Base-by-base conservation (phyloP, 2,113 vertebrate genomes). In the Falco punctatus region DNA sequence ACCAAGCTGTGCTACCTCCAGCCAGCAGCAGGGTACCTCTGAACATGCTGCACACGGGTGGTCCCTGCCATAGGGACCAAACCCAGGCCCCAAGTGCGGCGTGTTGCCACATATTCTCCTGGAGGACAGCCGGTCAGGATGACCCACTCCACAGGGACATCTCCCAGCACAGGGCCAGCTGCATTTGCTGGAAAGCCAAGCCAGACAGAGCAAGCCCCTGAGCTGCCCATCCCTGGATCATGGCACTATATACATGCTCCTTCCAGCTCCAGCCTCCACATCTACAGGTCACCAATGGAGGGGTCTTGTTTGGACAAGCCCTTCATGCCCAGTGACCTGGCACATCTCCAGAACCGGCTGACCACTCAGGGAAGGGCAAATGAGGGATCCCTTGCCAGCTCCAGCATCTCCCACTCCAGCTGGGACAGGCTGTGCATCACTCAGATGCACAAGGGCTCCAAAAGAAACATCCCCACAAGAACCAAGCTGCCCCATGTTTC, bases 181-280 rank as follows among this genome's bases (percentile, higher is more conserved):
- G 18, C 30, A 55, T 74, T 35, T 59, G n/a, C 81, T 55, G 54
- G 40, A 61, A 85, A 90, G 44, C 16, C 48, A 74, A 82, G 32
- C 8, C 44, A 64, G 26, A 46, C 3, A 14, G 12, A 4, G 16
- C 66, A 75, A 58, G 46, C 16, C 48, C 18, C 42, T 9, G 26
- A 62, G 44, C n/a, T 71, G 65, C 61, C 59, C 16, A 38, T 14
- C 32, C 32, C 44, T 22, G 28, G 9, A 33, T 30, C 23, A 9
- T 0, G 4, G 44, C 40, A 91, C 27, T 42, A 17, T 2, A 32
- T 11, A 78, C 0, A 0, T 18, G 32, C 9, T 16, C 28, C 32
- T 81, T 62, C 27, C 51, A 57, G 58, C 51, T 74, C 77, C 81
- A 73, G 58, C 27, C 77, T 74, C 65, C 61, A 32, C 24, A 35